Evolutionary conservation across 2,888 invertebrate genomes (phyloP), one percentile per base, ranked within the genome.

Genomic region (Pristionchus mayeri): DNA sequence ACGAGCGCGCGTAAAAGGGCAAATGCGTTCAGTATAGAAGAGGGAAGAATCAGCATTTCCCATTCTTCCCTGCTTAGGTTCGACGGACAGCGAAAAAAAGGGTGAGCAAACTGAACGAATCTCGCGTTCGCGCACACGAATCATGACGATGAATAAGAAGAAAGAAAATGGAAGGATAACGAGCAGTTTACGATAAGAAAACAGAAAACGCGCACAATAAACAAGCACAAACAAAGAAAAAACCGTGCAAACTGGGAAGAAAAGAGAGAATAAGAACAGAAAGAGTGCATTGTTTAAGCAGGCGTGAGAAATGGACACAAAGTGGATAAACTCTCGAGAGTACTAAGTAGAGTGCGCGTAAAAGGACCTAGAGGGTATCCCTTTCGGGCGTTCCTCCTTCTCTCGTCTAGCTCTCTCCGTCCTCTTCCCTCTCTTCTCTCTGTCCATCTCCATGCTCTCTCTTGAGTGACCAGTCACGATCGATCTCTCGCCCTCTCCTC

Each of bases 391-490:
- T 78, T 78, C 76, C 30, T 27, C 50, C 48, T 50, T 44, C 76
- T 40, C 27, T 44, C 44, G 4, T 30, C 24, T 50, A 44, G 21
- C 76, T 63, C 76, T 78, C 76, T 50, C 50, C 6, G 30, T 27
- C 76, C 50, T 78, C 76, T 48, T 3, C 30, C 27, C 76, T 50
- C n/a, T 24, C 40, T 37, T 44, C 63, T 44, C 76, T 30, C 75
- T 50, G n/a, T 48, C 76, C 50, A 18, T 78, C 76, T 76, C 76
- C 50, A 48, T 50, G 27, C 50, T 78, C 76, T 50, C 50, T 78
- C 76, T 78, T 16, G 80, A 80, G 80, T 80, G 80, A 80, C 80
- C 80, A 80, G 80, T 80, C 80, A 80, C 80, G 57, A 80, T 80
- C 80, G 80, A 80, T 80, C 80, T 78, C 78, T 78, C 76, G 50